These are phyloP conservation scores for Chorisops tibialis DNA, from an alignment of 2,888 invertebrate genomes.

Conservation along the genomic window DNA sequence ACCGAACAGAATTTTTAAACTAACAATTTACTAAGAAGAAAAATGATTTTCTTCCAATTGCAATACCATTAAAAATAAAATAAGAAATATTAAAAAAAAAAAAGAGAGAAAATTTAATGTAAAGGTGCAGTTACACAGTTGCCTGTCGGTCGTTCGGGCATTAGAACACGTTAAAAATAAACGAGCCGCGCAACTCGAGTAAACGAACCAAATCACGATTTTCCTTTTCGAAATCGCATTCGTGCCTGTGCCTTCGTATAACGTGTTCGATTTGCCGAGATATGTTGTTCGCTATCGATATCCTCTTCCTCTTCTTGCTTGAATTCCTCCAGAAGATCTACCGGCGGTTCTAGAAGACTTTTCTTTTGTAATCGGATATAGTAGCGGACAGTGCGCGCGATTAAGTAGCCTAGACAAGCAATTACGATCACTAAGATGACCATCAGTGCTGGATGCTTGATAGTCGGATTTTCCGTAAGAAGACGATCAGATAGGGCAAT, in stretches of 20 bases:
- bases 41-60: too few relatives aligned
- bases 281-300: constrained; percentile 33
- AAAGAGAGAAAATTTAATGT: too few relatives aligned
- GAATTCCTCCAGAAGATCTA: constrained; percentile 49
- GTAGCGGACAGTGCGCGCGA: constrained; percentile 60
- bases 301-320: constrained; percentile 37
- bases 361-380: constrained; percentile 56
- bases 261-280: constrained; percentile 54
- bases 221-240: constrained; percentile 71
- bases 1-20: too few relatives aligned
- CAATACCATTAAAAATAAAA: too few relatives aligned
- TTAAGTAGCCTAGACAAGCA: constrained; percentile 64
- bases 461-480: constrained; percentile 62
- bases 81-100: too few relatives aligned
- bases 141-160: too few relatives aligned
- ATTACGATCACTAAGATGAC: constrained; percentile 65
- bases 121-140: too few relatives aligned
- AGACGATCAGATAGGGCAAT: constrained; percentile 68
- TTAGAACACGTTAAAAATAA: too few relatives aligned
- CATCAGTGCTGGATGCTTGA: constrained; percentile 69
- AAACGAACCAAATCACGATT: too few relatives aligned
- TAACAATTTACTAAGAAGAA: too few relatives aligned
- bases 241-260: constrained; percentile 74
- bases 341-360: constrained; percentile 56
- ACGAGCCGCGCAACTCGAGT: too few relatives aligned